These are phyloP conservation scores for Pyrrhia umbra DNA, from an alignment of 2,888 invertebrate genomes.

Conservation along the genomic window DNA sequence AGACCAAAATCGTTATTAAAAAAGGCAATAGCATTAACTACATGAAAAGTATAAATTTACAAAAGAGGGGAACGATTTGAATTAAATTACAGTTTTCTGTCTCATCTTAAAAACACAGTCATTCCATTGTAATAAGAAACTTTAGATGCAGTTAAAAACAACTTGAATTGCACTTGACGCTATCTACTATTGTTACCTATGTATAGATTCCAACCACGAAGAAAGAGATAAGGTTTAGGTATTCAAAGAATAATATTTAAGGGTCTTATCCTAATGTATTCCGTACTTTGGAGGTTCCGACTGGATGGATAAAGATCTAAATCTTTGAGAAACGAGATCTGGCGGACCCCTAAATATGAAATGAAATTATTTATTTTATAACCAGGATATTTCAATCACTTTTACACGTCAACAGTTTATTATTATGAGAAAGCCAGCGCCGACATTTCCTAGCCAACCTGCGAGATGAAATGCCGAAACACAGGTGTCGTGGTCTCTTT, in stretches of 20 bases:
- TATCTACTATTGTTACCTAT: not conserved
- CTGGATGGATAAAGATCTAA: not conserved
- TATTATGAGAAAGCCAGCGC: too few species aligned
- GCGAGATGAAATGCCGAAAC: too few species aligned
- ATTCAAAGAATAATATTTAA: too few species aligned
- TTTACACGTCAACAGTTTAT: too few species aligned
- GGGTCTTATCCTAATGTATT: not conserved
- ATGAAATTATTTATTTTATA: not conserved
- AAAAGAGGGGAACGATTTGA: too few species aligned
- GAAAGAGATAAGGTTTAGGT: not conserved
- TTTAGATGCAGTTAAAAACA: not conserved
- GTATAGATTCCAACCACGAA: not conserved
- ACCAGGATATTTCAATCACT: too few species aligned
- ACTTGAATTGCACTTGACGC: not conserved
- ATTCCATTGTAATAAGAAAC: not conserved
- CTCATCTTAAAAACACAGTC: not conserved
- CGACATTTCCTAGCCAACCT: too few species aligned
- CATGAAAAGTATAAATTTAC: too few species aligned
- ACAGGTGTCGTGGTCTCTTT: too few species aligned
- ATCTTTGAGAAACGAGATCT: not conserved
- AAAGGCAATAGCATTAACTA: not conserved
- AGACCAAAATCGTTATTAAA: not conserved
- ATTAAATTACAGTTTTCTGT: too few species aligned
- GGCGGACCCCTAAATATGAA: not conserved
- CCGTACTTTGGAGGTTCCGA: not conserved